A percentile compares a stretch with the other conserved stretches of the same genome.
Conservation (phyloP, 1,140 invertebrate species). For the Papilio aristodemus region DNA sequence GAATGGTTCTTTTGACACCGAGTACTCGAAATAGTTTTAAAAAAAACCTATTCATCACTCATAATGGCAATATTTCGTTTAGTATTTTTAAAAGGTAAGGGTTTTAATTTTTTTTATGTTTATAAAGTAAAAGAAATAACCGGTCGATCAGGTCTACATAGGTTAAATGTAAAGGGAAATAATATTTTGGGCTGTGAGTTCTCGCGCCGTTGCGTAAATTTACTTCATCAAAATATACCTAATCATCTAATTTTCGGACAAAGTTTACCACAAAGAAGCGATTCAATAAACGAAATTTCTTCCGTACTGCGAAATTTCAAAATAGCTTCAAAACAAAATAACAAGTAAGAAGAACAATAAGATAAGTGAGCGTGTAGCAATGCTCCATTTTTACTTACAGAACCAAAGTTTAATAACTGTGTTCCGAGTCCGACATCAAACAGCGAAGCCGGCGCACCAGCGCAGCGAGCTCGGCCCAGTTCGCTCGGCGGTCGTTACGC, state of each 20-base stretch:
- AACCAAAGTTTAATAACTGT: constrained; percentile 37
- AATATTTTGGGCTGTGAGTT: too few relatives aligned
- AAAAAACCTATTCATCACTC: constrained; percentile 10
- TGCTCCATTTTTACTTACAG: constrained; percentile 30
- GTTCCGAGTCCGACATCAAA: constrained; percentile 43
- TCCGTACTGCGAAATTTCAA: background rate
- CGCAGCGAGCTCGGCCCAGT: constrained; percentile 25
- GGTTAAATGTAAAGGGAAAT: too few relatives aligned
- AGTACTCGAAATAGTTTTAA: constrained; percentile 23
- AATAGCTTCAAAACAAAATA: constrained; percentile 18
- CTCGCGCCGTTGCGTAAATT: too few relatives aligned
- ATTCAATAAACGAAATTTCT: background rate
- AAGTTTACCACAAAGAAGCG: background rate
- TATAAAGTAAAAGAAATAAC: too few relatives aligned
- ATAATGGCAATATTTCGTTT: background rate
- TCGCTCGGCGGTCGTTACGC: constrained; percentile 35
- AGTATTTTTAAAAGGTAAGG: background rate
- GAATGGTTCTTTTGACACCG: constrained; percentile 18
- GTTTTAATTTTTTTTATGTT: background rate
- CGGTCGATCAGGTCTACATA: too few relatives aligned
- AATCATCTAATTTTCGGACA: background rate
- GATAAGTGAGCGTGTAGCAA: constrained; percentile 4
- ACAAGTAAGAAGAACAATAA: constrained; percentile 25
- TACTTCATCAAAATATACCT: too few relatives aligned
- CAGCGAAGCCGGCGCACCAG: constrained; percentile 10